Evolutionary conservation across 1,140 invertebrate species (phyloP).

Genomic region (Drosophila paulistorum): DNA sequence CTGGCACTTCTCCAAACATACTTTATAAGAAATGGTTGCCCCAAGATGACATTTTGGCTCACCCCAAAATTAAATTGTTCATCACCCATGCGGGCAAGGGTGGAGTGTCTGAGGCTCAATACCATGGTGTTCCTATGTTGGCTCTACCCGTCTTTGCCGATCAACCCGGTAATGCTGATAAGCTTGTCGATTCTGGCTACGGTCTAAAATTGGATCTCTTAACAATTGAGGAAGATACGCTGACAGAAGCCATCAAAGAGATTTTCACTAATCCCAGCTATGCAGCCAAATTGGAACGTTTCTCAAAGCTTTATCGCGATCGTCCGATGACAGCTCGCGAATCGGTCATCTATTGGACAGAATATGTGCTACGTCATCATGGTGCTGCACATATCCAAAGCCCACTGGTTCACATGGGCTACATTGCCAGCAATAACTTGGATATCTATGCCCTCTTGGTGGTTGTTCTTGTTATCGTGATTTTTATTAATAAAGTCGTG

Average conservation of each 20-base stretch:
- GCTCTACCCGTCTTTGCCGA: constrained; percentile 88
- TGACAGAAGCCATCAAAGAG: constrained; percentile 62
- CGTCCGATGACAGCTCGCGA: constrained; percentile 67
- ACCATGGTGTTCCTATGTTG: constrained; percentile 88
- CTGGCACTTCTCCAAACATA: constrained; percentile 86
- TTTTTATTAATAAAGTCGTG: constrained; percentile 46
- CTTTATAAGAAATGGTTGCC: constrained; percentile 88
- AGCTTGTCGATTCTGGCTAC: constrained; percentile 83
- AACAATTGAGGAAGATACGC: constrained; percentile 73
- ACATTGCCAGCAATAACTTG: constrained; percentile 51
- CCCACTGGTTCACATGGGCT: constrained; percentile 72
- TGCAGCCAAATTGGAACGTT: constrained; percentile 51
- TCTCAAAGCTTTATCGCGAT: constrained; percentile 75
- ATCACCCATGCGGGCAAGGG: constrained; percentile 89
- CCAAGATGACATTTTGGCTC: constrained; percentile 88
- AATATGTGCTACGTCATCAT: constrained; percentile 83
- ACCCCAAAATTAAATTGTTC: constrained; percentile 88
- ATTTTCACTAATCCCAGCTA: constrained; percentile 66
- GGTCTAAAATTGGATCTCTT: constrained; percentile 82
- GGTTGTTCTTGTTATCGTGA: constrained; percentile 35
- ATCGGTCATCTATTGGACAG: constrained; percentile 70
- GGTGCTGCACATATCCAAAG: constrained; percentile 83
- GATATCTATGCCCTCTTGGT: constrained; percentile 54
- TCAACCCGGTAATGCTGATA: constrained; percentile 85
- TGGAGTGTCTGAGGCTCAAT: constrained; percentile 88